A percentile compares a stretch with the other conserved stretches of the same genome.
These are phyloP conservation scores for Scomber scombrus DNA, from an alignment of 2,113 vertebrate genomes.

Conservation along the genomic window DNA sequence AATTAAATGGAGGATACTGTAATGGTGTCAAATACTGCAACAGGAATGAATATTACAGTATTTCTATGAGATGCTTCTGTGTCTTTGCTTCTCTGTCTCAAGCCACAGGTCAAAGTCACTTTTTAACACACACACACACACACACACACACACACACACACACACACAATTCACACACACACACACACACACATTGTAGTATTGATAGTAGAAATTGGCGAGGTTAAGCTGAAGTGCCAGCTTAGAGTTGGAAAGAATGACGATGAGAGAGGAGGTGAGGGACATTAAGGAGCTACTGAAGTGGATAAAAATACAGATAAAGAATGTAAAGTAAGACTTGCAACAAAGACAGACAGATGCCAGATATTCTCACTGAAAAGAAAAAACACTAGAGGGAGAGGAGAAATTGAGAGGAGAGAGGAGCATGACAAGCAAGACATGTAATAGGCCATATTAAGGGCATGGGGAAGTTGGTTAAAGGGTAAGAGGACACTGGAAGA, in stretches of 20 bases:
- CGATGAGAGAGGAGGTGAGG: background rate
- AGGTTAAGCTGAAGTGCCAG: conserved; percentile 23
- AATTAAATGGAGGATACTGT: too few species aligned
- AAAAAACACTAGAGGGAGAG: background rate
- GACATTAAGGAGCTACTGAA: background rate
- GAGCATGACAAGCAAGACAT: too few species aligned
- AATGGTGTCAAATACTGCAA: background rate
- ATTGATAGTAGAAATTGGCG: background rate
- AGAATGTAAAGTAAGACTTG: too few species aligned
- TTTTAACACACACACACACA: background rate
- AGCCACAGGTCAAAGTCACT: background rate
- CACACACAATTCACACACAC: too few species aligned
- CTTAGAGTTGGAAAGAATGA: conserved; percentile 6
- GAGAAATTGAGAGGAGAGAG: background rate
- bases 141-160: background rate
- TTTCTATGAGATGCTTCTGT: background rate
- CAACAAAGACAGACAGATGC: background rate
- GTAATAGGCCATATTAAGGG: background rate
- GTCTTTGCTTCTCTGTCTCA: background rate
- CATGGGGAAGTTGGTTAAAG: background rate
- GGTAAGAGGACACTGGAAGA: conserved; percentile 1
- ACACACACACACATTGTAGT: background rate
- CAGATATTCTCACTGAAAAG: background rate
- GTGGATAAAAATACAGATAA: too few species aligned
- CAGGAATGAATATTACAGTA: background rate